Evolutionary conservation across 1,140 invertebrate species (phyloP), one percentile per base, ranked within the genome.

Genomic region (Lordiphosa mommai): DNA sequence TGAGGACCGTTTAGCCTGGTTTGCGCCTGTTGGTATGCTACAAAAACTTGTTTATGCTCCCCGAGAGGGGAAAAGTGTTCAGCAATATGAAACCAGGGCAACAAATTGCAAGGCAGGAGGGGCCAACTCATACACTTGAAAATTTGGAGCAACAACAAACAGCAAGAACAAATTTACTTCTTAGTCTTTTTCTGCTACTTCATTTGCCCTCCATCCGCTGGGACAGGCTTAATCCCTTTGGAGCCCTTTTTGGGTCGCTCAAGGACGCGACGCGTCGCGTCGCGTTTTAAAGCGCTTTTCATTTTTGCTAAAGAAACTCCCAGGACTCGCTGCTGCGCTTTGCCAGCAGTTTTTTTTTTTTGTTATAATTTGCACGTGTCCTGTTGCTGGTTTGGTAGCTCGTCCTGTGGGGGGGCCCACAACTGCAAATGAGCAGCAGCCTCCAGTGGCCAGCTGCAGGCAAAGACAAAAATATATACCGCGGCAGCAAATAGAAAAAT

Each of bases 361-460:
- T 2, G 16, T 34, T 12, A 20, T 56, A 27, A 48, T 47, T 34
- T 17, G 63, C 63, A 66, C 63, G 63, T 66, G 63, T 66, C 61
- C 63, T 33, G 63, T 49, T 29, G 23, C 20, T 46, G 55, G 10
- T 38, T 33, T 30, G 23, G 38, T 16, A 27, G 23, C 12, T 47
- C 47, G n/a, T 51, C 30, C 30, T 46, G 48, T 41, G 67, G 47
- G 58, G n/a, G n/a, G n/a, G n/a, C n/a, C 57, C 76, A 65, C 48
- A 64, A 68, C 76, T 80, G 76, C 71, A 80, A 80, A 80, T 80
- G 76, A 80, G 76, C 76, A 80, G 61, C 57, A 57, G 50, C 43
- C 46, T 27, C 12, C 12, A 43, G 27, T 47, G 64, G 33, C 10
- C 23, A n/a, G 36, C 12, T 8, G 10, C 20, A 43, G 33, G 12